These are phyloP conservation scores for Microtus montanus DNA, from an alignment of 2,113 vertebrate genomes.

Conservation along the genomic window DNA sequence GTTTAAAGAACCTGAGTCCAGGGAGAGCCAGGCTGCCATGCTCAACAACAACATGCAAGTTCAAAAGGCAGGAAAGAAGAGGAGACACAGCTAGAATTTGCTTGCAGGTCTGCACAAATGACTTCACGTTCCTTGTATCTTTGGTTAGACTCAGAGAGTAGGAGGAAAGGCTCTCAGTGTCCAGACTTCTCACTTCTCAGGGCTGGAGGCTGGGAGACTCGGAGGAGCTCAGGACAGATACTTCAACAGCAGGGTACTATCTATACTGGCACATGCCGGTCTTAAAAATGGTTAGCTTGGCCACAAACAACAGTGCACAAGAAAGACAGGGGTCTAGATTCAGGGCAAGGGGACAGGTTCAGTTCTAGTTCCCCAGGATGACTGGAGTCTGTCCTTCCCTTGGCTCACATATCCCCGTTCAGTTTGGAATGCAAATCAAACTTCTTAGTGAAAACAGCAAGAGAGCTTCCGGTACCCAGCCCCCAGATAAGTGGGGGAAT, in stretches of 20 bases:
- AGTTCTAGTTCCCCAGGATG: neutral
- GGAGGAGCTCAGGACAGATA: neutral
- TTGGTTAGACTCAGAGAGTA: neutral
- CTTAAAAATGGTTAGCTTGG: neutral
- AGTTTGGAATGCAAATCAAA: neutral
- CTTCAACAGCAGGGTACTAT: neutral
- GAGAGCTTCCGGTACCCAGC: neutral
- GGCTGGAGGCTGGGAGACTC: neutral
- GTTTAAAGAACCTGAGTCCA: neutral
- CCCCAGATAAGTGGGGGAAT: neutral
- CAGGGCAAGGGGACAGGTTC: neutral
- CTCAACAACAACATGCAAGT: neutral
- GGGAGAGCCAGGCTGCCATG: neutral
- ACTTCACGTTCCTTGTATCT: neutral
- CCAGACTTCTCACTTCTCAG: neutral
- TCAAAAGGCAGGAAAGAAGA: neutral
- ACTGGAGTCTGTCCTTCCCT: neutral
- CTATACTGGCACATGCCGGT: neutral
- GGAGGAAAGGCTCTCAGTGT: neutral
- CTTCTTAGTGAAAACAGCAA: neutral
- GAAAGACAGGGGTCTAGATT: neutral
- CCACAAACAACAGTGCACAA: neutral
- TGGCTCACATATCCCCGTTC: neutral
- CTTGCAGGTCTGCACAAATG: neutral
- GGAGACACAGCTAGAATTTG: neutral